Evolutionary conservation across 2,888 invertebrate species (phyloP).

Genomic region (Germaria angustata): DNA sequence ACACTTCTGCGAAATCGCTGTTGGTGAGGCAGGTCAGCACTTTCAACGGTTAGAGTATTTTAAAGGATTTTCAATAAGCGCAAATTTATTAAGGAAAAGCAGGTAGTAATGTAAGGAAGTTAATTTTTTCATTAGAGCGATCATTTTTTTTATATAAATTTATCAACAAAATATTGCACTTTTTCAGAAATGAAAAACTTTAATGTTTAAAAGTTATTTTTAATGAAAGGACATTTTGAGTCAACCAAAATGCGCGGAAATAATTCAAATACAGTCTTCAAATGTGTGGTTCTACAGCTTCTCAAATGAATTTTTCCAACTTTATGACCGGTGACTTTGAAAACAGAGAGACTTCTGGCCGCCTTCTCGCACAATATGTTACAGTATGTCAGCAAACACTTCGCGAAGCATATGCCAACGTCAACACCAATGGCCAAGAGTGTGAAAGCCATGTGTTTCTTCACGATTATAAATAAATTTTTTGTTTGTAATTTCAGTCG

Average conservation of each 20-base stretch:
- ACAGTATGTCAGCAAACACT: neutral
- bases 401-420: neutral
- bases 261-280: neutral
- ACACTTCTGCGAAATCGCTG: no score
- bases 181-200: no score
- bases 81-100: no score
- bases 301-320: neutral
- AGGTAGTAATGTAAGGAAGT: no score
- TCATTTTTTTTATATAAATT: no score
- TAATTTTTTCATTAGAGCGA: no score
- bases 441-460: slow-evolving; percentile 26
- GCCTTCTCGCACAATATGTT: neutral
- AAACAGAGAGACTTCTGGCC: neutral
- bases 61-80: no score
- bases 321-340: neutral
- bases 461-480: slow-evolving; percentile 39
- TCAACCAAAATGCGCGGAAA: neutral
- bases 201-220: no score
- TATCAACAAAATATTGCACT: no score
- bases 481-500: slow-evolving; percentile 4
- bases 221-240: neutral
- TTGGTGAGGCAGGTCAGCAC: no score
- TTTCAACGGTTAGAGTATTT: no score
- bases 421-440: neutral
- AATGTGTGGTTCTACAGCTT: neutral